These are phyloP conservation scores for Cavia aperea DNA, from an alignment of 2,113 vertebrate genomes.

Conservation along the genomic window DNA sequence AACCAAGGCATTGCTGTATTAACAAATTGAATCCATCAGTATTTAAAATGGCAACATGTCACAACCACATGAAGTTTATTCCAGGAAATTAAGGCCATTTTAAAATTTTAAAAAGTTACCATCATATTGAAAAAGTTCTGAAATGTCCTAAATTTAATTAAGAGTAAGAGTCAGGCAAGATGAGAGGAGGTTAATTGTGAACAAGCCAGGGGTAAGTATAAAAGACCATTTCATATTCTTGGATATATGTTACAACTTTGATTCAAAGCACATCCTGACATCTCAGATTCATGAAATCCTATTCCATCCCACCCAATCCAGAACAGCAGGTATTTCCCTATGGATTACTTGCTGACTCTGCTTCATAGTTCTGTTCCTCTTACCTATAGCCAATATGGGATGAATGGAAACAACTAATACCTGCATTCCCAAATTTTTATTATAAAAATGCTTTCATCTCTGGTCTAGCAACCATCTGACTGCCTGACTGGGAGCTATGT, in stretches of 20 bases:
- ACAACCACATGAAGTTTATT: background rate
- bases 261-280: background rate
- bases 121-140: background rate
- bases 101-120: background rate
- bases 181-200: background rate
- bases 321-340: background rate
- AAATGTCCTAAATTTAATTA: background rate
- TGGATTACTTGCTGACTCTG: background rate
- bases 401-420: background rate
- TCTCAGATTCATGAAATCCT: background rate
- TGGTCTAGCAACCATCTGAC: background rate
- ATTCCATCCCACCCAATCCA: background rate
- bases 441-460: background rate
- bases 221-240: background rate
- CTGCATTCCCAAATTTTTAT: background rate
- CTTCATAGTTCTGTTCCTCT: background rate
- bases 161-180: background rate
- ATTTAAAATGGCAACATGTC: background rate
- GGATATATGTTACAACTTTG: background rate
- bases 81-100: background rate
- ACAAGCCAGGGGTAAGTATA: background rate
- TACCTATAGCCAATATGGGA: no score
- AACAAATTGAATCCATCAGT: background rate
- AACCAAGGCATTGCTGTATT: background rate
- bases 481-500: background rate